These are phyloP conservation scores for Perca schrenkii DNA, from an alignment of 2,113 vertebrate species.

Conservation along the genomic window DNA sequence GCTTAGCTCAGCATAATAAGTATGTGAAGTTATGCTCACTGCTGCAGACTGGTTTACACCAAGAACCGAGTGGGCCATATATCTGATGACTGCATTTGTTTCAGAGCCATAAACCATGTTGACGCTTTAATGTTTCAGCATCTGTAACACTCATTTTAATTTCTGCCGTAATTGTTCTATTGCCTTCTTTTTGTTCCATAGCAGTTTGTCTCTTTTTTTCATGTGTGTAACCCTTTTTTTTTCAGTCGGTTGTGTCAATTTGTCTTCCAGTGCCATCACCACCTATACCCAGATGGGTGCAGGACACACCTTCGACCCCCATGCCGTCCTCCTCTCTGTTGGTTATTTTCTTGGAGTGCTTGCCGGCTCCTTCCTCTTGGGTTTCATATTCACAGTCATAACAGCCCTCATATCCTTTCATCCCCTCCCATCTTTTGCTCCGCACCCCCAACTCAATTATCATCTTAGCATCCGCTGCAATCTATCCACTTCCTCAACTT, in stretches of 20 bases:
- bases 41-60: slow-evolving; percentile 40
- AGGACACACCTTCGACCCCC: slow-evolving; percentile 81
- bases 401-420: slow-evolving; percentile 93
- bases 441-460: slow-evolving; percentile 70
- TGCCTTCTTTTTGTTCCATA: slow-evolving; percentile 11
- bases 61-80: slow-evolving; percentile 23
- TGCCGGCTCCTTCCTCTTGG: slow-evolving; percentile 87
- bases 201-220: neutral
- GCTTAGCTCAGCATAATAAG: slow-evolving; percentile 59
- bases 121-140: slow-evolving; percentile 25
- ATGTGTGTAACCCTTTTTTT: slow-evolving; percentile 27
- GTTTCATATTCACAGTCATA: slow-evolving; percentile 87
- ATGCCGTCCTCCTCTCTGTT: slow-evolving; percentile 85
- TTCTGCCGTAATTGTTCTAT: slow-evolving; percentile 10
- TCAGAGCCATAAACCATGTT: slow-evolving; percentile 37
- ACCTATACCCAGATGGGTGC: slow-evolving; percentile 87
- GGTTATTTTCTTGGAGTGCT: slow-evolving; percentile 89
- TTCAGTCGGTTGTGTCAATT: slow-evolving; percentile 35
- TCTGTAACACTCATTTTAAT: slow-evolving; percentile 27
- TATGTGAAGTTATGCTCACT: slow-evolving; percentile 50
- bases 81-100: slow-evolving; percentile 51
- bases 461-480: slow-evolving; percentile 67
- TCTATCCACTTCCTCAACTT: slow-evolving; percentile 60
- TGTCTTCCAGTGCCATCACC: slow-evolving; percentile 86
- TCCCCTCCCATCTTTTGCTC: slow-evolving; percentile 27